Conservation (phyloP, 2,797 vertebrate species). For the Pseudocheirus occidentalis region DNA sequence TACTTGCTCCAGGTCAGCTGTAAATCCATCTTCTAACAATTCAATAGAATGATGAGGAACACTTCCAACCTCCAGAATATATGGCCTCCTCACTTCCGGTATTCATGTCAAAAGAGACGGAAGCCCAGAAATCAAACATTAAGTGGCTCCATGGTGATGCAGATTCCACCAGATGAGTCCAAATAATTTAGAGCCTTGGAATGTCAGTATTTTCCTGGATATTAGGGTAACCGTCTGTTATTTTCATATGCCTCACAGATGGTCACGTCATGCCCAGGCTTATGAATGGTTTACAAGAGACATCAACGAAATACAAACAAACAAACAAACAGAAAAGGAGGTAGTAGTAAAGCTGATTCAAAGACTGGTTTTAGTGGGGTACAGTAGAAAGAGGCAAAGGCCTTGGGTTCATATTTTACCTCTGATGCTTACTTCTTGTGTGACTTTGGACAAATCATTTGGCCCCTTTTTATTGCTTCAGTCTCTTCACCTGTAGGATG, state of each 20-base stretch:
- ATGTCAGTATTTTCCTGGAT: conserved; percentile 58
- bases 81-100: conserved; percentile 2
- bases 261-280: conserved; percentile 41
- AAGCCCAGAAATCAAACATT: conserved; percentile 53
- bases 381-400: background rate
- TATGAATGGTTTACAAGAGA: conserved; percentile 45
- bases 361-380: conserved; percentile 15
- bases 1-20: conserved; percentile 79
- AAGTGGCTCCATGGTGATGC: conserved; percentile 60
- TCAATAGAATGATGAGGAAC: conserved; percentile 58
- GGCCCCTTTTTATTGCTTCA: background rate
- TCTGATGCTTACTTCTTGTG: background rate
- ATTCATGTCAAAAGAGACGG: background rate
- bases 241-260: conserved; percentile 68
- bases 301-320: background rate
- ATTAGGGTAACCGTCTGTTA: conserved; percentile 62
- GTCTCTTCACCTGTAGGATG: background rate
- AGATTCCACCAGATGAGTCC: conserved; percentile 56
- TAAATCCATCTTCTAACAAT: conserved; percentile 84
- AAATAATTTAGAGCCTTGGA: conserved; percentile 58
- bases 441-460: background rate
- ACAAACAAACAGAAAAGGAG: conserved; percentile 43
- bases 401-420: background rate
- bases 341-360: conserved; percentile 41
- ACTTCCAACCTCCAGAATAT: conserved; percentile 37